Conservation (phyloP, 1,140 invertebrate genomes). For the Diachasmimorpha longicaudata region DNA sequence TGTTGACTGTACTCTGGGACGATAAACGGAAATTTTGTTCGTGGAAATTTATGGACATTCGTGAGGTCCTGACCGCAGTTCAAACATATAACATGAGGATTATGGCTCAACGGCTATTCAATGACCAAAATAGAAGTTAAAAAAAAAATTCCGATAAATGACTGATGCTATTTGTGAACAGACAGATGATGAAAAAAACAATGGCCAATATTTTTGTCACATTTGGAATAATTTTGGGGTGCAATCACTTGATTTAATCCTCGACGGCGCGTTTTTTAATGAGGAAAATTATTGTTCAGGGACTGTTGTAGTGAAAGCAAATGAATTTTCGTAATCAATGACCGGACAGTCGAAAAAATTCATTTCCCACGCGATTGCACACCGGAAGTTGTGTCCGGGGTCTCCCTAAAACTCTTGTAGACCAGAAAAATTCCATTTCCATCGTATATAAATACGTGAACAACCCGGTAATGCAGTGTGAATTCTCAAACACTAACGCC, state of each 20-base stretch:
- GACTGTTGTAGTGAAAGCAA: too few relatives aligned
- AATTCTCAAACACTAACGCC: neutral
- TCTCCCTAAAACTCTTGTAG: neutral
- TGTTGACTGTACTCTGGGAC: neutral
- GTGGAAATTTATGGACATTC: neutral
- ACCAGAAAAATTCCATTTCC: conserved; percentile 21
- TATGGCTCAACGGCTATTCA: neutral
- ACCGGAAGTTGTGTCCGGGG: neutral
- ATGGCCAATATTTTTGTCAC: too few relatives aligned
- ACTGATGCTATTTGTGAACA: too few relatives aligned
- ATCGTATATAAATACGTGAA: conserved; percentile 24
- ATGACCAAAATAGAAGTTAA: too few relatives aligned
- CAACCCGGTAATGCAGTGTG: conserved; percentile 15
- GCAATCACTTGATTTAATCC: too few relatives aligned
- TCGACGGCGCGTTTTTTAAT: too few relatives aligned
- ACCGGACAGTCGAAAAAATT: too few relatives aligned
- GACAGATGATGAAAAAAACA: too few relatives aligned
- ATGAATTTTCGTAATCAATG: too few relatives aligned
- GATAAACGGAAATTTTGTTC: neutral
- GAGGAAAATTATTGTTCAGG: too few relatives aligned
- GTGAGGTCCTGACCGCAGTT: neutral
- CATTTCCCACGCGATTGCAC: neutral
- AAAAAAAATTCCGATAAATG: too few relatives aligned
- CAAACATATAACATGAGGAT: neutral
- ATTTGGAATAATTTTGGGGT: too few relatives aligned